Base-by-base conservation (phyloP, 2,797 vertebrate genomes). In the Cossypha dichroa region DNA sequence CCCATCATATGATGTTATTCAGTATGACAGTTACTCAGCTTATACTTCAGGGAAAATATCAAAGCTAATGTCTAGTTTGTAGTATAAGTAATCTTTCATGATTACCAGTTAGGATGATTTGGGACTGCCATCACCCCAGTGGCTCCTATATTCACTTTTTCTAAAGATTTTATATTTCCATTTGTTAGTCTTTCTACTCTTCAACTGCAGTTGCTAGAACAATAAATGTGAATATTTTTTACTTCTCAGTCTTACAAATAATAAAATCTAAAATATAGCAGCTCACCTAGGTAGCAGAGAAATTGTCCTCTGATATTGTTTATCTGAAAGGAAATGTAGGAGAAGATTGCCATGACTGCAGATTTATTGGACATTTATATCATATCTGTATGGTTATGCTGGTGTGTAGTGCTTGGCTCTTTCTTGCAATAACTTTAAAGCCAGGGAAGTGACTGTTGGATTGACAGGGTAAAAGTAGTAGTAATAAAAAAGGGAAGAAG, bases 71-170 rank as follows among this genome's bases (percentile, higher is more conserved):
- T 49, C 75, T 95, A 92, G 93, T 84, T 88, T 92, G 85, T 96
- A 95, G 55, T 63, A 62, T 95, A 69, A 91, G 28, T 95, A 96
- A 93, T 95, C 52, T 88, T 94, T 86, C 90, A 60, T 90, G 85
- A 94, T 96, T 95, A 80, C 58, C n/a, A 80, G 93, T 95, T 93
- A 96, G 92, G 69, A 86, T 96, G 88, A 94, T 93, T 88, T 96
- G 94, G 83, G 34, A 87, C 33, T 94, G 87, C 54, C 15, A 36
- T 89, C 68, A 72, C 40, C 54, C 60, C 62, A 74, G 58, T 77
- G 90, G 69, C 90, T 95, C 49, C 38, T 92, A 14, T 88, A 69
- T 93, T 94, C 80, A 34, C 29, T 62, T 94, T 94, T 93, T 83
- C 73, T 92, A 63, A 81, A 64, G 79, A 55, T 83, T 90, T 96